Evolutionary conservation across 1,140 invertebrate species (phyloP), one percentile per base, ranked within the genome.

Genomic region (Euglossa dilemma): DNA sequence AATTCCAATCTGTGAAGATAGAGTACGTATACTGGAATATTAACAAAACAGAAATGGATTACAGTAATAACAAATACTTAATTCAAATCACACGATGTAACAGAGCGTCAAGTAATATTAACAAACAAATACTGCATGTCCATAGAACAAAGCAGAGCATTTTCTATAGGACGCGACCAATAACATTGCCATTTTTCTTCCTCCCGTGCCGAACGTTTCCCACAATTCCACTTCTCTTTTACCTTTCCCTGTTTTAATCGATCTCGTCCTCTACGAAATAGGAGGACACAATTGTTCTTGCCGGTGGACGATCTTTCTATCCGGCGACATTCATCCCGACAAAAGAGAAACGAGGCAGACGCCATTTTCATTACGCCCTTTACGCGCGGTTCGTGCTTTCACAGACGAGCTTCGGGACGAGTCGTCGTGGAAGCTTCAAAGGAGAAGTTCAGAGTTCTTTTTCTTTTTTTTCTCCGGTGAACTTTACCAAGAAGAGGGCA

Each of bases 351-450:
- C 56, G 64, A 57, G n/a, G 45, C 73, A 50, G 75, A 78, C 80
- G 73, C 80, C 80, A 77, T 83, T 78, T 76, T 77, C 64, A 69
- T 78, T 77, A 79, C 47, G 25, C n/a, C 57, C 75, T 71, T 79
- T 63, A 52, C 63, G 36, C 63, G 76, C 45, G 50, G 8, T 4
- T 16, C 52, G 47, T 18, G 74, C 57, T 64, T 64, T 83, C 75
- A 36, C 74, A 52, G 64, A 20, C 12, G 6, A 36, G 25, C 9
- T 20, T 50, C 43, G 52, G 12, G 36, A 43, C 43, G n/a, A 70
- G 23, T 61, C 23, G 45, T 64, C 50, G 45, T 64, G 50, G 18
- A 43, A 43, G 63, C 74, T 77, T 85, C 84, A 83, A 85, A 83
- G 73, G 45, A 28, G 25, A 78, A 77, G 64, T 77, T 75, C 3